Percentiles rank a stretch among this genome's conserved stretches.
Evolutionary conservation across 2,113 vertebrate genomes (phyloP).

Genomic region (Uria lomvia): DNA sequence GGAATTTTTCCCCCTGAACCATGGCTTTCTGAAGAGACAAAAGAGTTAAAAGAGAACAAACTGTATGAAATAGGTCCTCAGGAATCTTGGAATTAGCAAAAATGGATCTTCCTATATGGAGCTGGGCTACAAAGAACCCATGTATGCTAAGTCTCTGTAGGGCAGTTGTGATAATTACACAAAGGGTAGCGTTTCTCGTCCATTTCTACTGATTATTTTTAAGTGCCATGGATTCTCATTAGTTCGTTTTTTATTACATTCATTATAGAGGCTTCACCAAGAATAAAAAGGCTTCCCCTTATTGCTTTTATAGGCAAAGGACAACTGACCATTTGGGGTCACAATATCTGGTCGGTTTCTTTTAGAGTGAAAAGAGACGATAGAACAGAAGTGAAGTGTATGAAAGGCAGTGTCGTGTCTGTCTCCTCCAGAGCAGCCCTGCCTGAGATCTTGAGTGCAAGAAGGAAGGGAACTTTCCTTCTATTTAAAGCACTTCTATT

Average conservation of each 20-base stretch:
- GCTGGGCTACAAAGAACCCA: not conserved
- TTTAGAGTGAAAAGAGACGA: not conserved
- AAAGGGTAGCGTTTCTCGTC: not conserved
- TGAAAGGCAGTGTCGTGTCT: not conserved
- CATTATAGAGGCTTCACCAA: not conserved
- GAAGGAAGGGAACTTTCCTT: slow-evolving; percentile 13
- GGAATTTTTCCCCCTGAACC: not conserved
- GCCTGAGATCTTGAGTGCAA: not conserved
- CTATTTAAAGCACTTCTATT: slow-evolving; percentile 34
- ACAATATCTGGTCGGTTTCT: not conserved
- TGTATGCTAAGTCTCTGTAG: not conserved
- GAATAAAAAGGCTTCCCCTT: not conserved
- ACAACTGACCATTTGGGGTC: not conserved
- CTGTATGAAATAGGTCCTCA: not conserved
- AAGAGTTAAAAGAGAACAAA: not conserved
- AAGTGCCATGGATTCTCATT: not conserved
- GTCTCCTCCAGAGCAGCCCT: not conserved
- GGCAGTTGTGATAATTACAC: not conserved
- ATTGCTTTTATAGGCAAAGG: not conserved
- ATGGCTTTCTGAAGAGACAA: not conserved
- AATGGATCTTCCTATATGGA: not conserved
- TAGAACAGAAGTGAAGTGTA: not conserved
- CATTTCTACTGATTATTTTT: not conserved
- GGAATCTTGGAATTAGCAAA: not conserved
- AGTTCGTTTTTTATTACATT: not conserved